phyloP scores from a whole-genome alignment of 2,888 invertebrate species.

The Smittia sp. region DNA sequence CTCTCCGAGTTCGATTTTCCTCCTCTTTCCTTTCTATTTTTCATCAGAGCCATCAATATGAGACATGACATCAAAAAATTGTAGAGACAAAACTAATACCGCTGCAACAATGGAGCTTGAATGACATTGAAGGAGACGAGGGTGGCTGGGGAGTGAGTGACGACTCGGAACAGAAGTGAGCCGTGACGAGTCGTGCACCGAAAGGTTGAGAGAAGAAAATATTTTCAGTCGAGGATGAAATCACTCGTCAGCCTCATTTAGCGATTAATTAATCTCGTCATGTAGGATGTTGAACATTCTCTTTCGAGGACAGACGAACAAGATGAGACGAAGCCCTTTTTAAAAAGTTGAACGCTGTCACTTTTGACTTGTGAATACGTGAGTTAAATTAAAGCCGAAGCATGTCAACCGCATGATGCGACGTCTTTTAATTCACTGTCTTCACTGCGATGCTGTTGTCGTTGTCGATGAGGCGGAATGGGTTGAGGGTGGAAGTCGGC shows the following conservation, averaged over 20 bases:
- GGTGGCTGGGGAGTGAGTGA: not conserved
- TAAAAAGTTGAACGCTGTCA: slow-evolving; percentile 8
- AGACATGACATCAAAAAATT: slow-evolving; percentile 39
- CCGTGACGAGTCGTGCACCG: not conserved
- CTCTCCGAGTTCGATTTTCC: not conserved
- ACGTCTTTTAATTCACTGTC: slow-evolving; percentile 15
- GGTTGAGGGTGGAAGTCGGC: not conserved
- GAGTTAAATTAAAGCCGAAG: slow-evolving; percentile 33
- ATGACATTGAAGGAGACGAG: slow-evolving; percentile 19
- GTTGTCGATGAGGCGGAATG: not conserved
- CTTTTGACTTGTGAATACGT: slow-evolving; percentile 35
- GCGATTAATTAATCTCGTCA: slow-evolving; percentile 39
- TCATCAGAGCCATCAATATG: slow-evolving; percentile 38
- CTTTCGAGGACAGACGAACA: slow-evolving; percentile 9
- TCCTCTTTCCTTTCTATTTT: slow-evolving; percentile 10
- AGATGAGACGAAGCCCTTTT: slow-evolving; percentile 2
- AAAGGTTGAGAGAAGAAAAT: not conserved
- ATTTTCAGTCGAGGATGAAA: not conserved
- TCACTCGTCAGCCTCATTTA: slow-evolving; percentile 33
- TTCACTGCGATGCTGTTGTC: not conserved
- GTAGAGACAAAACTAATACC: slow-evolving; percentile 35
- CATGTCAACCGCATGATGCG: slow-evolving; percentile 35
- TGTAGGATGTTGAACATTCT: slow-evolving; percentile 26
- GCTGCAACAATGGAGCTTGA: slow-evolving; percentile 35
- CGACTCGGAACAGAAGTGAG: not conserved